Percentiles rank a stretch among this genome's conserved stretches.
Conservation (phyloP, 2,113 vertebrate genomes). For the Dasyprocta punctata region DNA sequence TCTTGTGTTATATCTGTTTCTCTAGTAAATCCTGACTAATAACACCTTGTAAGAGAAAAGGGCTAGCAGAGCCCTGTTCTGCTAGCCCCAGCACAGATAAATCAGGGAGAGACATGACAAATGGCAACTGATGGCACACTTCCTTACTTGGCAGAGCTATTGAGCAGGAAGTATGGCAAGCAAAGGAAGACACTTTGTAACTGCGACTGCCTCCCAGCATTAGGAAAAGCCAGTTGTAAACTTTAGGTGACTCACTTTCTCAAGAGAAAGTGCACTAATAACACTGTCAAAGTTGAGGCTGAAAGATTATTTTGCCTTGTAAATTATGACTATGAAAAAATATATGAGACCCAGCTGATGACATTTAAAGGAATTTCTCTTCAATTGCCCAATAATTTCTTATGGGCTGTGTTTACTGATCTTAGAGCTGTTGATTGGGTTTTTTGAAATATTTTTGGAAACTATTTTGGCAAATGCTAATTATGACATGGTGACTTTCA, state of each 20-base stretch:
- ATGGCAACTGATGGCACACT: background rate
- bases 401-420: background rate
- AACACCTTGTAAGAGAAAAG: background rate
- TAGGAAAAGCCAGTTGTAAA: background rate
- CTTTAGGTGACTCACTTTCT: background rate
- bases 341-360: background rate
- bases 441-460: background rate
- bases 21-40: too few relatives aligned
- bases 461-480: conserved; percentile 21
- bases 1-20: too few relatives aligned
- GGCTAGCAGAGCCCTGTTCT: background rate
- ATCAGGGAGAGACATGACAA: background rate
- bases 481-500: background rate
- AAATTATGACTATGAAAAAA: conserved; percentile 25
- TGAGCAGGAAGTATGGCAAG: background rate
- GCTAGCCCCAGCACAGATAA: background rate
- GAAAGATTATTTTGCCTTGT: background rate
- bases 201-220: background rate
- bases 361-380: background rate
- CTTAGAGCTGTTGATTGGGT: background rate
- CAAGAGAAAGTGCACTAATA: background rate
- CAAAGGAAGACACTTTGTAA: background rate
- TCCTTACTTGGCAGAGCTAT: background rate
- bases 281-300: background rate
- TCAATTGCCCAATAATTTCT: background rate